phyloP scores from a whole-genome alignment of 2,797 vertebrate species.

The Eupleurogrammus muticus region DNA sequence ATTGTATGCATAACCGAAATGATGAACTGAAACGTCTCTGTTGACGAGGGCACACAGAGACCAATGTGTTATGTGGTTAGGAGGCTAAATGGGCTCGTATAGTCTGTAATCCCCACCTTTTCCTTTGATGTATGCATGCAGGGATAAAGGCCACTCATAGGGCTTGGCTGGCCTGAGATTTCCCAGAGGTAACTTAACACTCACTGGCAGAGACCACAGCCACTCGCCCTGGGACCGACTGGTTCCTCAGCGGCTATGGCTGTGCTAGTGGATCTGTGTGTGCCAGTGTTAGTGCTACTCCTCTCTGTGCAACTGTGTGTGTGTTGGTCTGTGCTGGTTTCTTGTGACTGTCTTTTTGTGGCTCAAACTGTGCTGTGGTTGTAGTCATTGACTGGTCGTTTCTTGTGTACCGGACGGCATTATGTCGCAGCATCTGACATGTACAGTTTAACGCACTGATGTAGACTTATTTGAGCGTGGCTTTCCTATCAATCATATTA shows the following conservation, averaged over 20 bases:
- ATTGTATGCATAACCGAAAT: slow-evolving; percentile 55
- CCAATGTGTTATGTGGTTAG: slow-evolving; percentile 73
- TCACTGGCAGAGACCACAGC: slow-evolving; percentile 83
- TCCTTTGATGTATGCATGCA: slow-evolving; percentile 91
- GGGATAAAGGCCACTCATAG: slow-evolving; percentile 88
- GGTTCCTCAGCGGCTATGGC: slow-evolving; percentile 76
- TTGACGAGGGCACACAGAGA: slow-evolving; percentile 51
- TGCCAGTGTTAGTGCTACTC: slow-evolving; percentile 80
- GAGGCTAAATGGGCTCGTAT: slow-evolving; percentile 76
- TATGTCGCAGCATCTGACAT: slow-evolving; percentile 55
- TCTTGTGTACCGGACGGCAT: slow-evolving; percentile 56
- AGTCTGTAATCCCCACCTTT: slow-evolving; percentile 88
- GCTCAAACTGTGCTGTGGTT: slow-evolving; percentile 77
- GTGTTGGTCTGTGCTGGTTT: slow-evolving; percentile 72
- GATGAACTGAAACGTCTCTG: slow-evolving; percentile 48
- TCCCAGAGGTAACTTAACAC: slow-evolving; percentile 87
- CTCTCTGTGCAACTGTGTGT: slow-evolving; percentile 78
- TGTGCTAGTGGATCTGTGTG: slow-evolving; percentile 81
- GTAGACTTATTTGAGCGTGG: slow-evolving; percentile 59
- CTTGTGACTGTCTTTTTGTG: slow-evolving; percentile 77
- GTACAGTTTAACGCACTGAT: slow-evolving; percentile 55
- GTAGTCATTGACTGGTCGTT: slow-evolving; percentile 74
- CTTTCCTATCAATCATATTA: slow-evolving; percentile 64
- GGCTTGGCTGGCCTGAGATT: slow-evolving; percentile 86
- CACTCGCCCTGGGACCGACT: slow-evolving; percentile 68